Base-by-base conservation (phyloP, 1,140 invertebrate genomes). In the Drosophila ficusphila region DNA sequence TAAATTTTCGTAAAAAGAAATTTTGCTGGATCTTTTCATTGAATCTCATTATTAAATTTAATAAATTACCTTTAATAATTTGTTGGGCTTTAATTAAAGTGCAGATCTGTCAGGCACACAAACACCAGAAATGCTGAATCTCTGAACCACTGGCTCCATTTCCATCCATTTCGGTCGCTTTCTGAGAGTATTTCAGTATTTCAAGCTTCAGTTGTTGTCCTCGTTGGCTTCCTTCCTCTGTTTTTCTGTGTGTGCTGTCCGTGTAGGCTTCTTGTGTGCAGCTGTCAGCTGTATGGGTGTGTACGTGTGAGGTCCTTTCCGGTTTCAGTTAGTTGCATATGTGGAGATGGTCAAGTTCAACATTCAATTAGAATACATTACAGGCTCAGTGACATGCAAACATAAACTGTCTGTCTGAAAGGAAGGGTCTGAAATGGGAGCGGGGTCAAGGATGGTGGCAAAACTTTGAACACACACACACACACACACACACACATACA, bases 351-450 rank as follows among this genome's bases (percentile, higher is more conserved):
- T 86, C 79, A 85, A 85, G 79, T 85, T 85, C 79, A 85, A 85
- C 79, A 85, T 85, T 85, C 79, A 85, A 85, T 85, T 86, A 85
- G 79, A 86, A 86, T 85, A 85, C 81, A 86, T 85, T 85, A 76
- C 79, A 86, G 76, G 81, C 79, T 81, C 81, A 51, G 81, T 85
- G 79, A 79, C 81, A 79, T 60, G 76, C 72, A 75, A 72, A 64
- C 71, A 56, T 46, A 82, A 62, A 70, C 52, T 83, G 72, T 69
- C 68, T 76, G 68, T 74, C 76, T 79, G 72, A 39, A 16, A n/a
- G 23, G 36, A n/a, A n/a, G 33, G 14, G 18, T 5, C 14, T 6
- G 16, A 12, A 16, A 19, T 18, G 29, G 23, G 7, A 25, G 11
- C 4, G 8, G 44, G 39, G 21, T 31, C 54, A 42, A 33, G 61